A percentile compares a stretch with the other conserved stretches of the same genome.
phyloP scores from a whole-genome alignment of 2,888 invertebrate genomes.

The Nomada lathburiana region DNA sequence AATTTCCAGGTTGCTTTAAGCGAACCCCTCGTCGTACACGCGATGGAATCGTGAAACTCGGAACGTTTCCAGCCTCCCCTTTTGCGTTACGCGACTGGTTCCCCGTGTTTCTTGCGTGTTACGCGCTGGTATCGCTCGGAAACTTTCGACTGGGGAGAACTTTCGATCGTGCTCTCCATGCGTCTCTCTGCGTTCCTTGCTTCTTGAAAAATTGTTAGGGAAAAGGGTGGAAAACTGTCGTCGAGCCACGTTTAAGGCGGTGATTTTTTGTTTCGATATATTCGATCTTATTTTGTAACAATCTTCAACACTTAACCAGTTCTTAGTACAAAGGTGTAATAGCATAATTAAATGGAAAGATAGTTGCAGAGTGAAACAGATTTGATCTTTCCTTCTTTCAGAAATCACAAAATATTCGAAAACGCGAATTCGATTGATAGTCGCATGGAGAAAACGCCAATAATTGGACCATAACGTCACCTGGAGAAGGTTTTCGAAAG shows the following conservation, averaged over 20 bases:
- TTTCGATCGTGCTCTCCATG: conserved; percentile 19
- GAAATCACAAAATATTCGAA: not conserved
- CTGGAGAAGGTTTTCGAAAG: conserved; percentile 79
- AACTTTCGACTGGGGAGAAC: conserved; percentile 43
- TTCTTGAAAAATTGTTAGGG: conserved; percentile 1
- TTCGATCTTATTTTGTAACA: not conserved
- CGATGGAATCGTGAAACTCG: conserved; percentile 51
- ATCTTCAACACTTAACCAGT: too few relatives aligned
- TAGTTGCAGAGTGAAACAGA: not conserved
- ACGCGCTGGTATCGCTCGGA: conserved; percentile 14
- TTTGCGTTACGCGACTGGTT: conserved; percentile 31
- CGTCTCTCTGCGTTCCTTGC: not conserved
- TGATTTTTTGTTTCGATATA: conserved; percentile 14
- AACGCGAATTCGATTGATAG: not conserved
- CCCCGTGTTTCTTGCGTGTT: conserved; percentile 26
- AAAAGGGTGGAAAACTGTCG: conserved; percentile 19
- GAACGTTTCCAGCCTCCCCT: conserved; percentile 37
- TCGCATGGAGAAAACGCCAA: conserved; percentile 72
- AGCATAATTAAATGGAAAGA: not conserved
- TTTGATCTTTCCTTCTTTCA: too few relatives aligned
- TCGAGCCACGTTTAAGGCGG: conserved; percentile 37
- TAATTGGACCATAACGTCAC: conserved; percentile 79
- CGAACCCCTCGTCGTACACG: conserved; percentile 52
- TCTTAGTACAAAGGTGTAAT: conserved; percentile 17
- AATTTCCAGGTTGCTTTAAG: conserved; percentile 55